Evolutionary conservation across 2,113 vertebrate species (phyloP), one percentile per base, ranked within the genome.

Genomic region (Tylochromis polylepis): DNA sequence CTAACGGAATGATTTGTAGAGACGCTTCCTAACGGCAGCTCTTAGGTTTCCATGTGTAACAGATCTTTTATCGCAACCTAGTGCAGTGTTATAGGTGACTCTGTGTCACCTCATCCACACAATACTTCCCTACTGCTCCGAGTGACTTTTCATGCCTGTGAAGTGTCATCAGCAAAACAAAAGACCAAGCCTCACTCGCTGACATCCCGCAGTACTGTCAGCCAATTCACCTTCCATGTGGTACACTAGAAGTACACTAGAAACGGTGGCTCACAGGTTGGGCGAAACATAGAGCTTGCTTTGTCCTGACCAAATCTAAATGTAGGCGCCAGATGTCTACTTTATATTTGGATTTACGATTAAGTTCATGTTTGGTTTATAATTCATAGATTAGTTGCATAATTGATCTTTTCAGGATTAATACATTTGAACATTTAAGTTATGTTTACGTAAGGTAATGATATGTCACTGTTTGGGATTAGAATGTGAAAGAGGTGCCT

Each of bases 1-100:
- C 62, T 49, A 8, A 80, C 11, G 14, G 27, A 84, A 4, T 77
- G 20, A 59, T 81, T 67, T 27, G 10, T 10, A 24, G 60, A 3
- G 34, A 77, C 78, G 38, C 31, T 58, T 75, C 38, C 62, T 56
- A 82, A 82, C 4, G 57, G 36, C 34, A 34, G 80, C 79, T 56
- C 67, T 11, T 27, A 24, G 85, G 49, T 56, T 86, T 49, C 53
- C 41, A 36, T 59, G 27, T 5, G 3, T 57, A 56, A 55, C 58
- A 56, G 55, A 46, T n/a, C 51, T 38, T 75, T 7, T 38, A 60
- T 81, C 12, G 12, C 27, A 65, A 38, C n/a, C 59, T 79, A 58
- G 87, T 88, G 29, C 49, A 81, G 62, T 67, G 49, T 43, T 80
- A 84, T 60, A 79, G 55, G 59, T 80, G 36, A 88, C 36, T 89